These are phyloP conservation scores for Rhagoletis zephyria DNA, from an alignment of 1,140 invertebrate species.

Conservation along the genomic window DNA sequence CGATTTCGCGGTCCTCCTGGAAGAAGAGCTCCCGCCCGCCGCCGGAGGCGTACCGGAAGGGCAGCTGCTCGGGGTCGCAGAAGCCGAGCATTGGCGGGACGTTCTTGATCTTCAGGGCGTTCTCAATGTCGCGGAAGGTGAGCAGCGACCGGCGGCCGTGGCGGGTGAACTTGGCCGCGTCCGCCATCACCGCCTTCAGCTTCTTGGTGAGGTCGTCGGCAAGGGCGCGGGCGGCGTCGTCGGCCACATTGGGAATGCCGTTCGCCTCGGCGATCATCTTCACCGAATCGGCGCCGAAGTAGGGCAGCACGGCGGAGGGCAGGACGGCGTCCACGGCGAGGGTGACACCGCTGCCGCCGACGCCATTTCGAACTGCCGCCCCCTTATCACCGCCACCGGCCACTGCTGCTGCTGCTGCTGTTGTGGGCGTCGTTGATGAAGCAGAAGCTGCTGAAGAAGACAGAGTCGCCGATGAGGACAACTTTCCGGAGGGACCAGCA, in stretches of 20 bases:
- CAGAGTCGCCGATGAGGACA: no score
- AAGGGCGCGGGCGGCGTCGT: constrained; percentile 93
- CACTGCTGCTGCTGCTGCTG: no score
- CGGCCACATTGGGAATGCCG: constrained; percentile 84
- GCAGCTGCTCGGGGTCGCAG: constrained; percentile 86
- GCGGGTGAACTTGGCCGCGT: constrained; percentile 93
- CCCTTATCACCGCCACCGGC: no score
- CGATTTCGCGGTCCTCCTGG: constrained; percentile 96
- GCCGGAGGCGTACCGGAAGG: constrained; percentile 95
- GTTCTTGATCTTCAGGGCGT: constrained; percentile 91
- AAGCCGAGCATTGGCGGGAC: constrained; percentile 98
- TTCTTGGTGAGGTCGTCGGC: no score
- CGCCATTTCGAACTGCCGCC: no score
- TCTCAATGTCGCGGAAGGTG: constrained; percentile 87
- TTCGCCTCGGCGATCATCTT: constrained; percentile 95
- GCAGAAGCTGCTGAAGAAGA: no score
- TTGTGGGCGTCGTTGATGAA: no score
- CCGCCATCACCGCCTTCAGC: constrained; percentile 90
- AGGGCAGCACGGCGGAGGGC: no score
- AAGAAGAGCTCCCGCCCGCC: constrained; percentile 95
- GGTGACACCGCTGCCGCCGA: no score
- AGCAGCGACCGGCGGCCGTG: constrained; percentile 90
- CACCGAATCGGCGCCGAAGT: constrained; percentile 91
- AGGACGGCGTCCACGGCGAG: no score
- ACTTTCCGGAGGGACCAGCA: no score